Percentiles rank a stretch among this genome's conserved stretches.
Conservation (phyloP, 1,140 invertebrate genomes). For the Atta cephalotes region DNA sequence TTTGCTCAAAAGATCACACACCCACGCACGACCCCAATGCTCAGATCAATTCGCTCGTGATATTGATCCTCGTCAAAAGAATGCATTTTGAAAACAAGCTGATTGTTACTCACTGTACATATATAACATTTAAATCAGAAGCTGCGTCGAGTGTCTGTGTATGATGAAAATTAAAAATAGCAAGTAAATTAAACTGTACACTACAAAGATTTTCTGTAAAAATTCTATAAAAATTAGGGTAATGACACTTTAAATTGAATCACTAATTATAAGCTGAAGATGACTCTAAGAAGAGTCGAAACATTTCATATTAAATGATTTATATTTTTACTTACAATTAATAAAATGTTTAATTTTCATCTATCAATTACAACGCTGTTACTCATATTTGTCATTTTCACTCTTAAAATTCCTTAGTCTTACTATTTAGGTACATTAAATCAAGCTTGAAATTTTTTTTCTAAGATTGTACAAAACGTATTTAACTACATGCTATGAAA, state of each 20-base stretch:
- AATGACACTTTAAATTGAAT: too few relatives aligned
- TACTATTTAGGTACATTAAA: background rate
- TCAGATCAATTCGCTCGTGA: conserved; percentile 43
- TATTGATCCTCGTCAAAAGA: conserved; percentile 26
- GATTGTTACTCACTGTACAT: background rate
- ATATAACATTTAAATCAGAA: background rate
- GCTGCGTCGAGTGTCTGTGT: background rate
- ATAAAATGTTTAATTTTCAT: too few relatives aligned
- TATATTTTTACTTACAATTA: too few relatives aligned
- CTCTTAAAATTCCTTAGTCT: background rate
- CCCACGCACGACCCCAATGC: conserved; percentile 67
- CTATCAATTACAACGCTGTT: too few relatives aligned
- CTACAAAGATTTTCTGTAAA: background rate
- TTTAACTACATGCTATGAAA: background rate
- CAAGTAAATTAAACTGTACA: background rate
- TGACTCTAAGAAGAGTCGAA: too few relatives aligned
- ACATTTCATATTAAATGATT: too few relatives aligned
- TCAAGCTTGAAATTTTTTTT: background rate
- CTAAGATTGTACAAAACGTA: background rate
- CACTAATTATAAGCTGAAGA: too few relatives aligned
- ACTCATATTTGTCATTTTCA: too few relatives aligned
- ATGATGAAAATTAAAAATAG: background rate
- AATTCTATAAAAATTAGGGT: too few relatives aligned
- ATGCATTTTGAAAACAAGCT: conserved; percentile 48
- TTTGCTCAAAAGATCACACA: conserved; percentile 76